These are phyloP conservation scores for Mesorhabditis spiculigera DNA, from an alignment of 2,888 invertebrate species.

Conservation along the genomic window DNA sequence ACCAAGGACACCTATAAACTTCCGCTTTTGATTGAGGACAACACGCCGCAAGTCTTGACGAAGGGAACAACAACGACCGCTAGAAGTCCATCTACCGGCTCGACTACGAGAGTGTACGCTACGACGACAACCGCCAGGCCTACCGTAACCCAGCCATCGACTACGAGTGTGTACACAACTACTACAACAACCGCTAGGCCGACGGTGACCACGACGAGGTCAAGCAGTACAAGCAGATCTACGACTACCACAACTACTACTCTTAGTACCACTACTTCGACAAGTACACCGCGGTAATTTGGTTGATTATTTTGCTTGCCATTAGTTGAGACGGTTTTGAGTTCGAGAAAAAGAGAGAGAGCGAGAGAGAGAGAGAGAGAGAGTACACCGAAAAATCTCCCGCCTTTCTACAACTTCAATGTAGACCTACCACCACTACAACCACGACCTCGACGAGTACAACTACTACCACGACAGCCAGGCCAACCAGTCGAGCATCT, in stretches of 20 bases:
- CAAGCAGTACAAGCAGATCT: constrained; percentile 10
- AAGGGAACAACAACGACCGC: constrained; percentile 12
- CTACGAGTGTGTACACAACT: constrained; percentile 13
- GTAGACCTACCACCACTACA: constrained; percentile 15
- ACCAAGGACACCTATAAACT: background rate
- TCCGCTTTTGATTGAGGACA: constrained; percentile 3
- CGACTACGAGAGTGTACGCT: constrained; percentile 11
- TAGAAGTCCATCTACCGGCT: constrained; percentile 13
- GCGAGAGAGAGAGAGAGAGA: too few relatives aligned
- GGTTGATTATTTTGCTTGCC: too few relatives aligned
- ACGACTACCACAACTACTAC: constrained; percentile 17
- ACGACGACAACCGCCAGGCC: constrained; percentile 16
- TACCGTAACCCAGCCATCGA: constrained; percentile 15
- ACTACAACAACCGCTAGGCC: constrained; percentile 19
- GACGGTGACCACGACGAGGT: constrained; percentile 14
- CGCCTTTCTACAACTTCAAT: background rate
- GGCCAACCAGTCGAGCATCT: constrained; percentile 11
- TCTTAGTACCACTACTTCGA: constrained; percentile 14
- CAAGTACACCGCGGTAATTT: too few relatives aligned
- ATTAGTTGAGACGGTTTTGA: too few relatives aligned
- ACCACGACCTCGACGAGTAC: constrained; percentile 23
- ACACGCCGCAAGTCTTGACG: constrained; percentile 4
- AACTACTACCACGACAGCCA: constrained; percentile 15
- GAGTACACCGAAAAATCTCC: background rate
- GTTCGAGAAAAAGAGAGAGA: too few relatives aligned